Evolutionary conservation across 2,888 invertebrate genomes (phyloP).

Genomic region (Timandra comae): DNA sequence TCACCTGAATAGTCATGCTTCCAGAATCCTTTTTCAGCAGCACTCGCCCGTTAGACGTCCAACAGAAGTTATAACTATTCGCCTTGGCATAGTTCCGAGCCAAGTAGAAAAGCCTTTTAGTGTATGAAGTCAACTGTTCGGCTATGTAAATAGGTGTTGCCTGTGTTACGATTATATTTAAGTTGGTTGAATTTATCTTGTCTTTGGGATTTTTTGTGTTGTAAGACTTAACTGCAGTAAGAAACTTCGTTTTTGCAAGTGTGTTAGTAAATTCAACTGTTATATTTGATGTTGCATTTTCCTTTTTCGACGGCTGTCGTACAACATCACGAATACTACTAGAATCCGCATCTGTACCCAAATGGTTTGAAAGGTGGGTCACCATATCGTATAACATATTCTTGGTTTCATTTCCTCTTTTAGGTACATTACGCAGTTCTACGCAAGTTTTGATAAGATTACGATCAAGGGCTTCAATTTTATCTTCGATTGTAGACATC

Average conservation of each 20-base stretch:
- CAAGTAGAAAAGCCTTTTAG: constrained; percentile 1
- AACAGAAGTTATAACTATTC: not conserved
- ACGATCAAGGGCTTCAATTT: not conserved
- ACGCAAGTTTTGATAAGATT: not conserved
- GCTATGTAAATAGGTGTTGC: not conserved
- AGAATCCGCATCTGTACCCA: not conserved
- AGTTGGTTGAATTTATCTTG: not conserved
- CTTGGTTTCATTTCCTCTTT: constrained; percentile 1
- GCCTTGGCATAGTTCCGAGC: not conserved
- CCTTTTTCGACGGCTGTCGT: constrained; percentile 1
- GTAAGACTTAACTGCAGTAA: not conserved
- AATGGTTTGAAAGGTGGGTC: not conserved
- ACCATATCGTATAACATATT: not conserved
- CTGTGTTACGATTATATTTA: too few relatives aligned
- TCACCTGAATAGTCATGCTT: too few relatives aligned
- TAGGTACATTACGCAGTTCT: constrained; percentile 1
- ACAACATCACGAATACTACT: constrained; percentile 2
- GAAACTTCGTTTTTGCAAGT: not conserved
- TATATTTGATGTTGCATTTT: not conserved
- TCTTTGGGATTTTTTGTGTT: constrained; percentile 1
- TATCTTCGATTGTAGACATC: not conserved
- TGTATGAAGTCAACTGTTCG: constrained; percentile 1
- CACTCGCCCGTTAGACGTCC: not conserved
- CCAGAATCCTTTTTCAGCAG: not conserved
- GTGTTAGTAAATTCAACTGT: constrained; percentile 1